Base-by-base conservation (phyloP, 2,888 invertebrate species). In the Spodoptera littoralis region DNA sequence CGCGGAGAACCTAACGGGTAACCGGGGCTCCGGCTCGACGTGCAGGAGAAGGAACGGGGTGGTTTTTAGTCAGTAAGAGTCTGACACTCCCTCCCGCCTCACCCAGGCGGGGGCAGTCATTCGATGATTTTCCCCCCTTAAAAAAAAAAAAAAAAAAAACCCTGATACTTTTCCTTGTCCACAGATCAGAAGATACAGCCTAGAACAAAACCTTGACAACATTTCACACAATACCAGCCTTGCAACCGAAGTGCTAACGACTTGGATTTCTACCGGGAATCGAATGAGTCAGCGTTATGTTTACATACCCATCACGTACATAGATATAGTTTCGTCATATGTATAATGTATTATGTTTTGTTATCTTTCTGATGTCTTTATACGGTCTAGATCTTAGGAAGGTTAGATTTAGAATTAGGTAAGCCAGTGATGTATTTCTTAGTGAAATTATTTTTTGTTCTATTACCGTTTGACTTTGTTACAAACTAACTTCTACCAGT, bases 261-360 rank as follows among this genome's bases (percentile, higher is more conserved):
- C 71, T 57, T 45, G 24, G 68, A 42, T 55, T 54, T 73, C 56
- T 73, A 76, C 73, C 76, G 9, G 46, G 77, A 73, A 73, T 51
- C 57, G 24, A 61, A 61, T 83, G 82, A 84, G 52, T 83, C 84
- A 84, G 57, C 68, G 51, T 11, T n/a, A 54, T 82, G 78, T 84
- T 84, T 81, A 81, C 71, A 83, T 43, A 69, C 71, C 30, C 22
- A 63, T 69, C 83, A 83, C 83, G 83, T 82, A 70, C 53, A 36
- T 36, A 50, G 18, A 51, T 46, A 70, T 65, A 56, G 65, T 72
- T 60, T 74, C 58, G 55, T 74, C 71, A 75, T 72, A 52, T 49
- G 45, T 27, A 27, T 27, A 27, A 27, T 56, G 44, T 22, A 60
- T 69, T 64, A 51, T 42, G 24, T 58, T 30, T 58, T 8, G 60